A percentile compares a stretch with the other conserved stretches of the same genome.
Evolutionary conservation across 2,888 invertebrate species (phyloP).

Genomic region (Meteorus cinctellus): DNA sequence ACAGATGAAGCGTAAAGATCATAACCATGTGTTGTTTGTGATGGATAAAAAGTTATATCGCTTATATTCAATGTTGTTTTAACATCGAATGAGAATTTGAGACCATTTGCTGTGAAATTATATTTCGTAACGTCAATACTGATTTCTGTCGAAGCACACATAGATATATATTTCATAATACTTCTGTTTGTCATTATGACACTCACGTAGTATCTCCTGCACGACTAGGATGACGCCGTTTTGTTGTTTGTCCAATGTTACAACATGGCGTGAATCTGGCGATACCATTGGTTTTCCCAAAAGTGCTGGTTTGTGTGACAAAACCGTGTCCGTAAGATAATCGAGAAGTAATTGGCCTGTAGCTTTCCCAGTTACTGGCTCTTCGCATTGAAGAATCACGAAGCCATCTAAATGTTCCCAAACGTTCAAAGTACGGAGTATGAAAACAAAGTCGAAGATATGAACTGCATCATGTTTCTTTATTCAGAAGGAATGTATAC

Average conservation of each 20-base stretch:
- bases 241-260: conserved; percentile 78
- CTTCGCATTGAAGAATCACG: conserved; percentile 82
- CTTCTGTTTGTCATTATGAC: neutral
- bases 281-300: conserved; percentile 81
- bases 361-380: conserved; percentile 78
- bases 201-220: conserved; percentile 79
- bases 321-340: conserved; percentile 82
- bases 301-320: conserved; percentile 78
- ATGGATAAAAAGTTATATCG: conserved; percentile 83
- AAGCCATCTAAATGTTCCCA: conserved; percentile 77
- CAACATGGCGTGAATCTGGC: conserved; percentile 82
- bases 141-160: neutral
- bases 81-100: conserved; percentile 83
- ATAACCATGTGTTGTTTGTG: conserved; percentile 82
- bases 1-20: conserved; percentile 83
- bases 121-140: neutral
- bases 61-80: conserved; percentile 84
- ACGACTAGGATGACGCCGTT: conserved; percentile 78
- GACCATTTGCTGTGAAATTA: conserved; percentile 76
- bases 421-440: neutral
- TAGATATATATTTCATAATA: neutral
- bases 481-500: neutral
- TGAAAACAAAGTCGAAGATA: neutral
- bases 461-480: neutral
- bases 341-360: conserved; percentile 82